These are phyloP conservation scores for Fregetta grallaria DNA, from an alignment of 2,113 vertebrate genomes.

Conservation along the genomic window DNA sequence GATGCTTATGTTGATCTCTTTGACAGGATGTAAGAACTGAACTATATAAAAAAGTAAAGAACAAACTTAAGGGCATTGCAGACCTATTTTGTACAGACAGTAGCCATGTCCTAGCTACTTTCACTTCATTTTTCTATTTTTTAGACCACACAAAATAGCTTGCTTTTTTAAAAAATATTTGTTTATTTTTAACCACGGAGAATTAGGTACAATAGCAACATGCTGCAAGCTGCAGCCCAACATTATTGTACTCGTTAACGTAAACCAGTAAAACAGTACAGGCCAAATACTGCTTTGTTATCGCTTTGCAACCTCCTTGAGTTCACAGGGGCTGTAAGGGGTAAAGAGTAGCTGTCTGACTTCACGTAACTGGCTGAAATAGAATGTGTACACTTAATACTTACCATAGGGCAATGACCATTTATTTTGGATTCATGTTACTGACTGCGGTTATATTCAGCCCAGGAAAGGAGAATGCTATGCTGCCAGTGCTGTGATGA, in stretches of 20 bases:
- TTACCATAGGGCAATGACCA: background rate
- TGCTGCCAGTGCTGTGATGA: background rate
- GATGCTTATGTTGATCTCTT: background rate
- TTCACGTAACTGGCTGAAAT: slow-evolving; percentile 4
- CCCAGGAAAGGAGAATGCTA: background rate
- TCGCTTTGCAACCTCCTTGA: background rate
- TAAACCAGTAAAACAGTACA: background rate
- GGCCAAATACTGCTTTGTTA: background rate
- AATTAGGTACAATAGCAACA: background rate
- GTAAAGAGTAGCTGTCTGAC: background rate
- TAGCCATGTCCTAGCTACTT: background rate
- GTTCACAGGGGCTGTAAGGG: background rate
- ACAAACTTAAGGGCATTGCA: background rate
- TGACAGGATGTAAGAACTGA: background rate
- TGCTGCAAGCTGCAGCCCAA: background rate
- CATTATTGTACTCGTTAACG: background rate
- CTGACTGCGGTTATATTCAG: background rate
- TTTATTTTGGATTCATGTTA: slow-evolving; percentile 30
- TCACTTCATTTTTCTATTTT: background rate
- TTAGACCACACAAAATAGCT: background rate
- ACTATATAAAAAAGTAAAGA: background rate
- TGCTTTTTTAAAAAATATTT: background rate
- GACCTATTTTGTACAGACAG: background rate
- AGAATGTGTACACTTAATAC: background rate
- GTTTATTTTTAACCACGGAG: background rate